Conservation (phyloP, 2,113 vertebrate species). For the Sylvietta virens region DNA sequence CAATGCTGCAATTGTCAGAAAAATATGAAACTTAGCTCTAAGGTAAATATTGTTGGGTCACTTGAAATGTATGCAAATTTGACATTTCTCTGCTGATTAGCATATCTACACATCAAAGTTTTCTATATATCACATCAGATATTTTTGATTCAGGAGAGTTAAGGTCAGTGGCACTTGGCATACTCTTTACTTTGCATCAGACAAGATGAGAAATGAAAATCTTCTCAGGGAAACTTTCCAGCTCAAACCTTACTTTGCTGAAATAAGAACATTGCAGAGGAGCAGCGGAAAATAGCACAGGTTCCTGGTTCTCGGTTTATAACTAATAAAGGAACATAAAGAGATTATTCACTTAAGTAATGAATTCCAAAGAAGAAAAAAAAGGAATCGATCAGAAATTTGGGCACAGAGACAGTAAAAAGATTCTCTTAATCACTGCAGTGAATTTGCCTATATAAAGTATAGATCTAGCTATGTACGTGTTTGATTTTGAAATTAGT, state of each 20-base stretch:
- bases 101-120: constrained; percentile 87
- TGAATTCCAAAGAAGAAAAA: neutral
- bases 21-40: constrained; percentile 81
- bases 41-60: constrained; percentile 86
- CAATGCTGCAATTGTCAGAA: constrained; percentile 86
- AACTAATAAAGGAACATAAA: neutral
- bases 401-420: neutral
- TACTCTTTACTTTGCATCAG: constrained; percentile 61
- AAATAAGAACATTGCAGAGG: neutral
- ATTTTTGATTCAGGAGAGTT: constrained; percentile 70
- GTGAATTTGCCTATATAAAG: neutral
- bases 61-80: constrained; percentile 96
- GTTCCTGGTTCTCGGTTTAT: neutral
- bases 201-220: constrained; percentile 56
- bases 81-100: constrained; percentile 95
- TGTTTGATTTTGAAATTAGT: neutral
- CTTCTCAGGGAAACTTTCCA: constrained; percentile 41
- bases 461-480: neutral
- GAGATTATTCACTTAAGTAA: neutral
- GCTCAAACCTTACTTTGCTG: constrained; percentile 5
- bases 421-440: neutral
- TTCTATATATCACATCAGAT: constrained; percentile 71
- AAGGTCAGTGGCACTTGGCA: constrained; percentile 73
- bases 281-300: neutral
- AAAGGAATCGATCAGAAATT: neutral